phyloP scores from a whole-genome alignment of 2,888 invertebrate genomes.

The Pelosia muscerda region DNA sequence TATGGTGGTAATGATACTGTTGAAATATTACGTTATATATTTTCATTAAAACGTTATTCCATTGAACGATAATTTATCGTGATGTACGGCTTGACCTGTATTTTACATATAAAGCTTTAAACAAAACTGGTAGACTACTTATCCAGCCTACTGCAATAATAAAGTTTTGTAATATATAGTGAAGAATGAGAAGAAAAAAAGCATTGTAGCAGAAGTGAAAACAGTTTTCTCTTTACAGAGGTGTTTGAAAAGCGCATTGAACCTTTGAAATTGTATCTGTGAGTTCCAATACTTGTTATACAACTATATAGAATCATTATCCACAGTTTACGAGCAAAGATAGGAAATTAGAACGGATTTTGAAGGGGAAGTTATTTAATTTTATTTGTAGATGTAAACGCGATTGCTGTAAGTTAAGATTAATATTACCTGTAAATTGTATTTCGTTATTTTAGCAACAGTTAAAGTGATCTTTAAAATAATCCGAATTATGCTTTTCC shows the following conservation, averaged over 20 bases:
- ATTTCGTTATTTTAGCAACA: too few species aligned
- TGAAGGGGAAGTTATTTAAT: background rate
- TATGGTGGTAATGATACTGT: background rate
- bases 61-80: too few species aligned
- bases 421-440: background rate
- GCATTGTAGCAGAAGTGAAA: too few species aligned
- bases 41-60: too few species aligned
- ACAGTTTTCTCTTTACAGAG: too few species aligned
- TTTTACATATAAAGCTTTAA: too few species aligned
- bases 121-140: too few species aligned
- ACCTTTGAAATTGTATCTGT: constrained; percentile 51
- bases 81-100: too few species aligned
- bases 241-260: constrained; percentile 56
- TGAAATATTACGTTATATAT: too few species aligned
- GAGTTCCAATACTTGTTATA: constrained; percentile 32
- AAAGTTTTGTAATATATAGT: background rate
- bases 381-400: background rate
- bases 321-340: background rate
- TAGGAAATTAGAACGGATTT: constrained; percentile 14
- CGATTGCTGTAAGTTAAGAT: background rate
- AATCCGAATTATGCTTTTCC: too few species aligned
- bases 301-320: constrained; percentile 18
- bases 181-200: background rate
- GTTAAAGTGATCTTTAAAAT: too few species aligned
- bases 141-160: background rate